Evolutionary conservation across 2,797 vertebrate genomes (phyloP).

Genomic region (Urocyon cinereoargenteus): DNA sequence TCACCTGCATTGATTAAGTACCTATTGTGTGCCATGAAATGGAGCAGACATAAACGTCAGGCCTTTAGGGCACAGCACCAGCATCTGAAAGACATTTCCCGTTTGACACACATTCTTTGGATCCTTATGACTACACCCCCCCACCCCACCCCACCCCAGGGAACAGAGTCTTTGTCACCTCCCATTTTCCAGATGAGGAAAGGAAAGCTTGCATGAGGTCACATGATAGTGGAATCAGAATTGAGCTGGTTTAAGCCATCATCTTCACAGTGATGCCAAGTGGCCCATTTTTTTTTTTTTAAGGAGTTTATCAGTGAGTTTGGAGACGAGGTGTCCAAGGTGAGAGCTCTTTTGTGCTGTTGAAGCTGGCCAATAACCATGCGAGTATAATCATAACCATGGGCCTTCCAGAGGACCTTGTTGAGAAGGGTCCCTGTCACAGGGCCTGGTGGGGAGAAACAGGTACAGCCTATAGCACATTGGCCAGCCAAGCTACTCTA

Average conservation of each 20-base stretch:
- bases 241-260: neutral
- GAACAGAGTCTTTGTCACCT: no score
- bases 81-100: neutral
- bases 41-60: neutral
- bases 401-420: neutral
- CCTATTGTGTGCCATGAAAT: neutral
- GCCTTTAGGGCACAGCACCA: neutral
- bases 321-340: neutral
- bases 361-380: neutral
- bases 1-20: neutral
- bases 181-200: neutral
- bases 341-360: neutral
- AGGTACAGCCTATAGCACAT: neutral
- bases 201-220: neutral
- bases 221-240: neutral
- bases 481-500: accelerated
- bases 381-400: accelerated
- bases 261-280: neutral
- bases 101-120: neutral
- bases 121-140: neutral
- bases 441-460: neutral
- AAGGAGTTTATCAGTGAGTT: neutral
- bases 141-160: neutral
- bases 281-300: neutral
- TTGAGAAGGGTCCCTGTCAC: neutral